phyloP scores from a whole-genome alignment of 2,888 invertebrate genomes.

The Platycnemis pennipes region DNA sequence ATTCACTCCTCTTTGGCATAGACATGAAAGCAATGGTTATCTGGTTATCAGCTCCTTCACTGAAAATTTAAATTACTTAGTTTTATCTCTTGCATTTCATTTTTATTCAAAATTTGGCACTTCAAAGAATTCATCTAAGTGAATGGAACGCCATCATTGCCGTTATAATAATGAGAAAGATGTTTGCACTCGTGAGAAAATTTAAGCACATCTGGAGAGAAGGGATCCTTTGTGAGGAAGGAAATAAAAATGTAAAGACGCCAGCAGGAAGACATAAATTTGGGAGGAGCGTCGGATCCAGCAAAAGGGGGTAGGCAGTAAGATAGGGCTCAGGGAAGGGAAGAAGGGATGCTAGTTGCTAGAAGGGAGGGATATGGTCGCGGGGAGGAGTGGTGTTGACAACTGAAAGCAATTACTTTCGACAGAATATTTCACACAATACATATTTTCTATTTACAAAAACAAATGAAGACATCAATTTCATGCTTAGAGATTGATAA shows the following conservation, averaged over 20 bases:
- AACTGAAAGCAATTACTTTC: neutral
- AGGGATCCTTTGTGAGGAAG: neutral
- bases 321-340: neutral
- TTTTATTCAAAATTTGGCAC: no score
- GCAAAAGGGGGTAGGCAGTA: neutral
- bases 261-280: neutral
- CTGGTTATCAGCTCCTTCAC: no score
- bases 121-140: no score
- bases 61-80: no score
- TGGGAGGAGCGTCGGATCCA: no score
- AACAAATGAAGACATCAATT: neutral
- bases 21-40: no score
- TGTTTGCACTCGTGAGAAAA: neutral
- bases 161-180: neutral
- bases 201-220: neutral
- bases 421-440: no score
- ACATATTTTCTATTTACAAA: neutral
- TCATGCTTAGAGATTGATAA: neutral
- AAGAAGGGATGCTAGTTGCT: neutral
- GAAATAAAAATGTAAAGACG: constrained; percentile 5
- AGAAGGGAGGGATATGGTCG: neutral
- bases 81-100: no score
- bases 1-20: no score
- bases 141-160: neutral
- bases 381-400: neutral